Base-by-base conservation (phyloP, 2,113 vertebrate genomes). In the Panthera leo region DNA sequence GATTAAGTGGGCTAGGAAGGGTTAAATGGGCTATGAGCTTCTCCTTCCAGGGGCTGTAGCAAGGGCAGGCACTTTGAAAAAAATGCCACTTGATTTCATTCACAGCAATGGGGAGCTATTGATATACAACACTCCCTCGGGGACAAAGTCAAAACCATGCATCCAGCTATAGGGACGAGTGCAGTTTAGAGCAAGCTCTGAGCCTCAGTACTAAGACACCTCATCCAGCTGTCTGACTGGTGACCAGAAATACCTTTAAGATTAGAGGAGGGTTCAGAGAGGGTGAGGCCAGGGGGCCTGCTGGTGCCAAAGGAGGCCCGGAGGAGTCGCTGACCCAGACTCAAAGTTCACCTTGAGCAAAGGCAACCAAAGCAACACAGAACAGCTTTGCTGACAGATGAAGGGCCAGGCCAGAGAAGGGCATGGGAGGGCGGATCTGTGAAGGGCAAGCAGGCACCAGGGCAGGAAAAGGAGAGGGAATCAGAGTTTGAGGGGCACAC, bases 321-420 rank as follows among this genome's bases (percentile, higher is more conserved):
- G 27, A 63, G 76, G 53, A 36, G 61, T 18, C 0, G 3, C 45
- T 23, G n/a, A 79, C 31, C 27, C 42, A 70, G 45, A 80, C 78
- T 63, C 83, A 18, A n/a, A 70, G 75, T 68, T 97, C 97, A 94
- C 95, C 95, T 97, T 95, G 79, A 73, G 70, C 34, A 39, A 82
- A 85, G 68, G 65, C 0, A 0, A 78, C 76, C 39, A 19, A 5
- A 15, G 65, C 42, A 9, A 16, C 36, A 7, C 25, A 18, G 68
- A 76, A n/a, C 71, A 89, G 97, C 95, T 92, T 88, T 48, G 61
- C 27, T 5, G 25, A 84, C 94, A 95, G 97, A 89, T 82, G 96
- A 61, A 53, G 71, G 76, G 93, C 83, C 91, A 34, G 85, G 88
- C 2, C 0, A 3, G 14, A 48, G 89, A 70, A n/a, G 15, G 63